Evolutionary conservation across 2,113 vertebrate species (phyloP).

Genomic region (Scophthalmus maximus): DNA sequence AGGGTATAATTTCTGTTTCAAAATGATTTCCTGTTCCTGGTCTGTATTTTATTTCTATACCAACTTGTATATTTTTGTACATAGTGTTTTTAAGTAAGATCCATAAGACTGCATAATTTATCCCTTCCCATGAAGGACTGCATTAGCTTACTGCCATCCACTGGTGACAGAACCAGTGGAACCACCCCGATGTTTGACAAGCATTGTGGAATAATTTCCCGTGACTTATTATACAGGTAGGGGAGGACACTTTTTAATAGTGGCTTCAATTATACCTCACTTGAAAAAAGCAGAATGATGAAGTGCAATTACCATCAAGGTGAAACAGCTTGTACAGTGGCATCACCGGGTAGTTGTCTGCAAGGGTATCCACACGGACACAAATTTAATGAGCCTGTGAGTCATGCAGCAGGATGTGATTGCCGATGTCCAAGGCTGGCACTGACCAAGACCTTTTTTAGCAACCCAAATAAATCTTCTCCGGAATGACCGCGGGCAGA

Average conservation of each 20-base stretch:
- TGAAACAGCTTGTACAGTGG: background rate
- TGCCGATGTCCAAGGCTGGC: background rate
- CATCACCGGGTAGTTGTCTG: background rate
- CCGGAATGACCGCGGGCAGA: background rate
- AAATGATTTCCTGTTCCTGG: background rate
- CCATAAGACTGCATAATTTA: background rate
- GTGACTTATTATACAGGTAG: background rate
- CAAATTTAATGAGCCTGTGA: conserved; percentile 10
- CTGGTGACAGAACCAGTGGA: background rate
- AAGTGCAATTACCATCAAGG: background rate
- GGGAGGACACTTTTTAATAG: background rate
- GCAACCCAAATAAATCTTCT: background rate
- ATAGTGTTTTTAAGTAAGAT: background rate
- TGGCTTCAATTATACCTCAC: conserved; percentile 1
- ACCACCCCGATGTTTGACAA: no score
- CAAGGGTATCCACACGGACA: conserved; percentile 1
- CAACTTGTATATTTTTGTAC: no score
- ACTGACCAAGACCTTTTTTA: background rate
- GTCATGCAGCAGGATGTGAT: background rate
- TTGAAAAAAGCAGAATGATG: background rate
- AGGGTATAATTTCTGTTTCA: background rate
- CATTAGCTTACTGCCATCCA: background rate
- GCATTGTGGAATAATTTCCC: background rate
- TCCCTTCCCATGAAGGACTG: background rate
- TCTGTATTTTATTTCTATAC: background rate